Conservation (phyloP, 2,113 vertebrate genomes). For the Hemiprocne comata region DNA sequence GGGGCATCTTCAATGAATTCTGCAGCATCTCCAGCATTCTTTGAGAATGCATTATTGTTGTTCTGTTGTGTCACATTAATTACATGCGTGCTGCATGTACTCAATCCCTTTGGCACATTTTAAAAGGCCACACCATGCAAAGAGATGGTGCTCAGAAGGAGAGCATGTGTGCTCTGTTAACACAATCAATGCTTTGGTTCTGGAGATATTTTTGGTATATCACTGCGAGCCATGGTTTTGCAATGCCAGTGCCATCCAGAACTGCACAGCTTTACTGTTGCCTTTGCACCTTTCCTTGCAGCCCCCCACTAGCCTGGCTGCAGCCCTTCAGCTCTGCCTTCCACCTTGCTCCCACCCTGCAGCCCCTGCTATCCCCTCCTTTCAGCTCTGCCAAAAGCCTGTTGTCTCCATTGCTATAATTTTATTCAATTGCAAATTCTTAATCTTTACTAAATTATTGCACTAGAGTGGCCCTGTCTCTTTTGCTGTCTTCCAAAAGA, state of each 20-base stretch:
- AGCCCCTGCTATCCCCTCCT: neutral
- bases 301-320: neutral
- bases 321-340: neutral
- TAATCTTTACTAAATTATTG: neutral
- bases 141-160: neutral
- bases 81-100: neutral
- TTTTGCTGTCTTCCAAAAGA: neutral
- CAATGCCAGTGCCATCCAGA: neutral
- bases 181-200: neutral
- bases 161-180: neutral
- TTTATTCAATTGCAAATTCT: neutral
- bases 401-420: neutral
- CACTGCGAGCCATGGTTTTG: neutral
- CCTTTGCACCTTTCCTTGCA: neutral
- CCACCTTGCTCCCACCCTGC: neutral
- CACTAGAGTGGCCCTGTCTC: neutral
- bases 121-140: neutral
- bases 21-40: neutral
- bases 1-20: slow-evolving; percentile 24
- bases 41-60: neutral
- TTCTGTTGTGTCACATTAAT: slow-evolving; percentile 16
- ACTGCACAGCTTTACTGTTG: neutral
- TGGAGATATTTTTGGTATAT: neutral
- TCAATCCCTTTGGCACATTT: neutral
- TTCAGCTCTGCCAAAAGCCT: neutral